Base-by-base conservation (phyloP, 2,113 vertebrate species). In the Kobus ellipsiprymnus region DNA sequence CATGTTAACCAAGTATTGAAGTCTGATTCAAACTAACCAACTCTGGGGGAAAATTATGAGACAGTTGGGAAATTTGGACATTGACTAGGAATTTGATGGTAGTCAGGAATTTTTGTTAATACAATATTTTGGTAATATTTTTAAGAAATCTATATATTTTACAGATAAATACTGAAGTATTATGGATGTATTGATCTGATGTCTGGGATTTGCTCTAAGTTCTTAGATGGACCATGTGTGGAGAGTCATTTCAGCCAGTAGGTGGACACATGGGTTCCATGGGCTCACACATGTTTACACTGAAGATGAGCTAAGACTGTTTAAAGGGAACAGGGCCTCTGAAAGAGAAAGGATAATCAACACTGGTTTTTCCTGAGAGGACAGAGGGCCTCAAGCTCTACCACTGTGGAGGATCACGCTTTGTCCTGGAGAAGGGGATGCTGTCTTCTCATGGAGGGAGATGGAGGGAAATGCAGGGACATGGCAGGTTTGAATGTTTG, bases 241-340 rank as follows among this genome's bases (percentile, higher is more conserved):
- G 57, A 78, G 48, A 59, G 36, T 30, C 13, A 12, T 14, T 30
- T 36, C 25, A 23, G n/a, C 12, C n/a, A 13, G 54, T 27, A 64
- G 16, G 21, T 9, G 17, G 8, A 27, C 3, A 7, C 14, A 6
- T 50, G 40, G 50, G 16, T 44, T n/a, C 1, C 10, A 4, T 2
- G 36, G 23, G 15, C 46, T 59, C 10, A 36, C 19, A 17, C 6
- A 30, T 1, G 23, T 13, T 62, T 54, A 5, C 14, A 27, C 0
- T 59, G 33, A 7, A 4, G 29, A 8, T n/a, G 40, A 23, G 29
- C 5, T 13, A 7, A 85, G 7, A 6, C 10, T 54, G 10, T 17
- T 36, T 84, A 40, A 36, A 87, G 29, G 54, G 15, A 48, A 27
- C 55, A n/a, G 30, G 30, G 10, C 5, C 9, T 50, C 8, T 5